Evolutionary conservation across 2,113 vertebrate species (phyloP), one percentile per base, ranked within the genome.

Genomic region (Terrapene triunguis): DNA sequence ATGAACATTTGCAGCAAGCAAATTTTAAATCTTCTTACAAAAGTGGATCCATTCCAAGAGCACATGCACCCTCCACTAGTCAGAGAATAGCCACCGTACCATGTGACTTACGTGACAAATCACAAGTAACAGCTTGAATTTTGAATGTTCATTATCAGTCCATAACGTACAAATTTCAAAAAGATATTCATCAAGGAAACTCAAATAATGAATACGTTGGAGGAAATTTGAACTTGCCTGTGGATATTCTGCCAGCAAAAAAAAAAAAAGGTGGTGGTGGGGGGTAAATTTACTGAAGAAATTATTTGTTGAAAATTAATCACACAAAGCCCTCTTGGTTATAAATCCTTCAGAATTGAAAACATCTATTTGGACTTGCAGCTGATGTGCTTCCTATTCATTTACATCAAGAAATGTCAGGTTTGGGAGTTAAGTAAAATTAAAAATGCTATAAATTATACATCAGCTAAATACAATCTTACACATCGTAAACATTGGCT

Each of bases 381-480:
- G 94, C 93, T 95, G 85, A 94, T 88, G 90, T 95, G 97, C 97
- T 95, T 96, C 95, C 82, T 94, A 96, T 97, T 98, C 96, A 97
- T 97, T 96, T 97, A 96, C 97, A 95, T 92, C 96, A 97, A 95
- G 95, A 95, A 97, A 97, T 97, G 96, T 97, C 95, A 95, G 95
- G 92, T 97, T 98, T 90, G 92, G 88, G 96, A 97, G 94, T 98
- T 97, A 98, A 97, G 95, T 93, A 98, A 97, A 96, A 97, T 93
- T 94, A 96, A 98, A 96, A 98, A 96, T 91, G 95, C 95, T 96
- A 91, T 95, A 95, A 90, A 89, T 25, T 89, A 57, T 82, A 92
- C 89, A 97, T 93, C 91, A 97, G 95, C 94, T 96, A 97, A 96
- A 97, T 87, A 95, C 95, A 90, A 95, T 87, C 97, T 93, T 88